Evolutionary conservation across 2,797 vertebrate genomes (phyloP).

Genomic region (Tadarida brasiliensis): DNA sequence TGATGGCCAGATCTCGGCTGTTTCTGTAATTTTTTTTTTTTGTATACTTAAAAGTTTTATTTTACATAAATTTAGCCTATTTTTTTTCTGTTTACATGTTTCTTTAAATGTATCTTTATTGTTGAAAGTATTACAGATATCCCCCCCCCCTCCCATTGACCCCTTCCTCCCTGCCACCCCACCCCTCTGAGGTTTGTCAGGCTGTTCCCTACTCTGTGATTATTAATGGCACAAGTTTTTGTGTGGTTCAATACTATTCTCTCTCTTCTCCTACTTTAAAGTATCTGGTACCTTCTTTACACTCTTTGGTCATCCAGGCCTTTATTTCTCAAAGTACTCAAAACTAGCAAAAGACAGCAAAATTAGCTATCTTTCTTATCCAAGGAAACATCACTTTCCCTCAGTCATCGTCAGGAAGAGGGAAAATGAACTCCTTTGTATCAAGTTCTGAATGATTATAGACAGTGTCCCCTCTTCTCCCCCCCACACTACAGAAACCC

Average conservation of each 20-base stretch:
- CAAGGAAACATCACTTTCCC: neutral
- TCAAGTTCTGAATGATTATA: neutral
- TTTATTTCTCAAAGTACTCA: neutral
- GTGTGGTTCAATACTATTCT: neutral
- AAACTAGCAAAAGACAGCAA: neutral
- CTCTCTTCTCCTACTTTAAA: neutral
- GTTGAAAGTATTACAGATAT: no score
- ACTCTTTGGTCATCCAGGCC: neutral
- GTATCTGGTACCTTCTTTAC: neutral
- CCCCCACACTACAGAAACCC: neutral
- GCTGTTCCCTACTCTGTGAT: neutral
- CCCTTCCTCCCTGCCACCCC: no score
- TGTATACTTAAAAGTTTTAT: no score
- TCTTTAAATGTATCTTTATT: no score
- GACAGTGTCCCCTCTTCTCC: neutral
- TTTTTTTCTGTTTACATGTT: no score
- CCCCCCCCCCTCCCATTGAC: no score
- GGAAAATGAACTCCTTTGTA: neutral
- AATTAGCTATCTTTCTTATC: neutral
- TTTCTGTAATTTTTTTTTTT: neutral
- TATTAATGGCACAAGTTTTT: neutral
- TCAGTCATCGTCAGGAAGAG: neutral
- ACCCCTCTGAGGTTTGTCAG: no score
- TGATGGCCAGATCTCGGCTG: neutral
- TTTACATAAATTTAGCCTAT: no score